Evolutionary conservation across 2,888 invertebrate genomes (phyloP).

Genomic region (Molanna angustata): DNA sequence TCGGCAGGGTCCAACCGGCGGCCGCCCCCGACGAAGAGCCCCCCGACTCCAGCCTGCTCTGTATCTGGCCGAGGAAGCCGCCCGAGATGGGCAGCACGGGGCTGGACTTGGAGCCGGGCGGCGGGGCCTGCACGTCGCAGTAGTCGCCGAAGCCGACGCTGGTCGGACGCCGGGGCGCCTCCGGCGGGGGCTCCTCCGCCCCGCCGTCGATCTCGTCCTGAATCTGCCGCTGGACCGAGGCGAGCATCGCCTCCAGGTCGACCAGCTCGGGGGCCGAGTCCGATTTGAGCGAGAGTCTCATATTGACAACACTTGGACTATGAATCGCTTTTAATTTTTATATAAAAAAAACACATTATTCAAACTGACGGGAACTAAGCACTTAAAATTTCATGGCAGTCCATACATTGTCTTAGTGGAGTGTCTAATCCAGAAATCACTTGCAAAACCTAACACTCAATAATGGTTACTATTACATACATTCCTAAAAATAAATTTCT

Average conservation of each 20-base stretch:
- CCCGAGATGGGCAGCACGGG: conserved; percentile 16
- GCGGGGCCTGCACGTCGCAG: not conserved
- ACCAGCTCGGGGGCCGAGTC: conserved; percentile 40
- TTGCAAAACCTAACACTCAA: too few species aligned
- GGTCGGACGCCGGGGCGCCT: not conserved
- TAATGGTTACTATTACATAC: too few species aligned
- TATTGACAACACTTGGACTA: not conserved
- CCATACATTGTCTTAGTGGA: too few species aligned
- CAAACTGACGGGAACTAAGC: too few species aligned
- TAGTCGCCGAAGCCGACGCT: not conserved
- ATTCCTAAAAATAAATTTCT: not conserved
- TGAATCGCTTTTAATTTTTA: not conserved
- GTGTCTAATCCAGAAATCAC: too few species aligned
- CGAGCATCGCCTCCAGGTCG: conserved; percentile 52
- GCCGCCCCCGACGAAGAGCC: conserved; percentile 2
- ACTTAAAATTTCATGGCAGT: too few species aligned
- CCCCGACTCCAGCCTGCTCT: conserved; percentile 9
- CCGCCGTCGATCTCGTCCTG: conserved; percentile 48
- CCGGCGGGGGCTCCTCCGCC: not conserved
- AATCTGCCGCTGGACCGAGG: conserved; percentile 49
- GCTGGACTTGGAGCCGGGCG: conserved; percentile 1
- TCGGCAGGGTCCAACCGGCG: conserved; percentile 17
- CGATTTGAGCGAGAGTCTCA: conserved; percentile 19
- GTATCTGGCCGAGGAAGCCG: conserved; percentile 13
- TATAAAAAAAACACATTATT: too few species aligned